Evolutionary conservation across 2,797 vertebrate species (phyloP).

Genomic region (Xenentodon cancila): DNA sequence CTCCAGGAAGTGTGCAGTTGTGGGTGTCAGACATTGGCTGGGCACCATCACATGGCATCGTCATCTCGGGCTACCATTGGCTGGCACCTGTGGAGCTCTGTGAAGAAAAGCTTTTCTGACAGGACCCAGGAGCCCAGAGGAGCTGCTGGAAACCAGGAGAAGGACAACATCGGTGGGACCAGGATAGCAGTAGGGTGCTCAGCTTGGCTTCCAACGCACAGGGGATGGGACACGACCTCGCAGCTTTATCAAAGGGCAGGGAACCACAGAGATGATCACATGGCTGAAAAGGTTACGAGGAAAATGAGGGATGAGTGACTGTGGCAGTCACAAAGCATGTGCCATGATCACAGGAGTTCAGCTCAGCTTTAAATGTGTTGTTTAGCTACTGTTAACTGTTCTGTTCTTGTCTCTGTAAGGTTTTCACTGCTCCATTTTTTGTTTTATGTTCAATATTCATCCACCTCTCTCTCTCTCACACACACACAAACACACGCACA

Average conservation of each 20-base stretch:
- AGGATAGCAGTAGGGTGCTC: slow-evolving; percentile 47
- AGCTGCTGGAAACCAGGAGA: slow-evolving; percentile 76
- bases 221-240: slow-evolving; percentile 64
- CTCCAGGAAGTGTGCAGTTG: slow-evolving; percentile 80
- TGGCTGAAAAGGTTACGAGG: slow-evolving; percentile 23
- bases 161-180: slow-evolving; percentile 69
- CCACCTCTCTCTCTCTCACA: too few relatives aligned
- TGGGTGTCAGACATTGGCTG: slow-evolving; percentile 69
- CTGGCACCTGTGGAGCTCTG: slow-evolving; percentile 79
- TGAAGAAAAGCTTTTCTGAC: slow-evolving; percentile 84
- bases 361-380: too few relatives aligned
- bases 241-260: slow-evolving; percentile 46
- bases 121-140: slow-evolving; percentile 77
- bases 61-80: slow-evolving; percentile 73
- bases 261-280: slow-evolving; percentile 46
- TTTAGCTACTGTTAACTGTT: too few relatives aligned
- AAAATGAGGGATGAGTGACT: slow-evolving; percentile 16
- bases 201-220: slow-evolving; percentile 39
- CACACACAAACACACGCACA: too few relatives aligned
- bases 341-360: not conserved
- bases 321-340: slow-evolving; percentile 22
- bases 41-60: slow-evolving; percentile 55
- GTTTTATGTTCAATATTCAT: not conserved
- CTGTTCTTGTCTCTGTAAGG: not conserved
- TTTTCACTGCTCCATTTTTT: not conserved